phyloP scores from a whole-genome alignment of 2,888 invertebrate species.

The Petrolisthes cinctipes region DNA sequence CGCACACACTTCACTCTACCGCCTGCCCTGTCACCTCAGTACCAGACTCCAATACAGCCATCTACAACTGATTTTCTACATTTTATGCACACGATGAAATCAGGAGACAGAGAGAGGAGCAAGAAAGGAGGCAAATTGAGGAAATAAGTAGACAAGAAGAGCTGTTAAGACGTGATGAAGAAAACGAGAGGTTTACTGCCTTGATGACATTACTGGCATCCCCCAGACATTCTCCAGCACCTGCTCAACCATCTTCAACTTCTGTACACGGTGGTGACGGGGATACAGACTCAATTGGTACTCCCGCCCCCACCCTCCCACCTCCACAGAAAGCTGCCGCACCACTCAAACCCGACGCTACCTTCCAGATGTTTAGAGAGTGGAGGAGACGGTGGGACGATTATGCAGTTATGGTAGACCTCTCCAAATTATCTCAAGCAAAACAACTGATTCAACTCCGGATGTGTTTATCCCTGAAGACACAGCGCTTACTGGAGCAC shows the following conservation, averaged over 20 bases:
- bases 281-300: no score
- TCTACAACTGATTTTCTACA: no score
- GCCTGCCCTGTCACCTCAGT: no score
- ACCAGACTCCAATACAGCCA: no score
- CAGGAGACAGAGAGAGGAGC: background rate
- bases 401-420: background rate
- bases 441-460: background rate
- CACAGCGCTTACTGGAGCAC: no score
- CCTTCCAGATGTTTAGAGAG: background rate
- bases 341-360: conserved; percentile 2
- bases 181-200: background rate
- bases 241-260: background rate
- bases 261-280: no score
- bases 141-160: background rate
- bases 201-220: background rate
- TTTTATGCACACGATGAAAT: no score
- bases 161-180: background rate
- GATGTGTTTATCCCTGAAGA: background rate
- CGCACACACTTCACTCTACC: no score
- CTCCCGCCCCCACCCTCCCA: no score
- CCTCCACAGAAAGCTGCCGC: background rate
- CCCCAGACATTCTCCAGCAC: background rate
- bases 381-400: background rate
- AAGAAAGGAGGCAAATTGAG: background rate
- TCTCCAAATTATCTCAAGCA: background rate